phyloP scores from a whole-genome alignment of 1,140 invertebrate species.

The Laupala kohalensis region DNA sequence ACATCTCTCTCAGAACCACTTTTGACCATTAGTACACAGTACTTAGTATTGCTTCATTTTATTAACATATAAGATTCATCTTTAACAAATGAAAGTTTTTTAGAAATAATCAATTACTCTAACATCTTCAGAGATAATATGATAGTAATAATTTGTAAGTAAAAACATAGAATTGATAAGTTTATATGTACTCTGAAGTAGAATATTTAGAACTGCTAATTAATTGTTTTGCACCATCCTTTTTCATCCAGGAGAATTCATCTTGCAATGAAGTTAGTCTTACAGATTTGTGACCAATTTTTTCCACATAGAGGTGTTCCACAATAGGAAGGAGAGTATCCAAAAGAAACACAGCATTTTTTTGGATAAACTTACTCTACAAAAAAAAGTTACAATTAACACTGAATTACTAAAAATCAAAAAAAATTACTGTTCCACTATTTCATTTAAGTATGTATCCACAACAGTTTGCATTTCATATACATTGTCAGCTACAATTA shows the following conservation, averaged over 20 bases:
- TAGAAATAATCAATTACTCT: too few species aligned
- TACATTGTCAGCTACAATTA: neutral
- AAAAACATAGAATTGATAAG: neutral
- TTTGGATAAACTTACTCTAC: constrained; percentile 36
- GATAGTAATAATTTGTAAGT: too few species aligned
- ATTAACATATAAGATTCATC: too few species aligned
- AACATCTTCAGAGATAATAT: too few species aligned
- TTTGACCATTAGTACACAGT: too few species aligned
- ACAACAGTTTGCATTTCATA: neutral
- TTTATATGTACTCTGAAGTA: constrained; percentile 26
- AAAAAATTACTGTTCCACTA: too few species aligned
- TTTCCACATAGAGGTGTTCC: constrained; percentile 31
- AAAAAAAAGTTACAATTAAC: constrained; percentile 19
- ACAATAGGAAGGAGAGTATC: constrained; percentile 33
- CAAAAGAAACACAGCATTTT: constrained; percentile 41
- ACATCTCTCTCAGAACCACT: too few species aligned
- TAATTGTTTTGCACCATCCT: neutral
- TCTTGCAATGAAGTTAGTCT: constrained; percentile 24
- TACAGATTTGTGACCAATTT: constrained; percentile 26
- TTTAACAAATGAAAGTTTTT: too few species aligned
- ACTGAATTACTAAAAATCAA: neutral
- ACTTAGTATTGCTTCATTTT: too few species aligned
- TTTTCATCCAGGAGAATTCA: constrained; percentile 20
- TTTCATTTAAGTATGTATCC: too few species aligned
- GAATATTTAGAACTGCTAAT: constrained; percentile 23